phyloP scores from a whole-genome alignment of 2,797 vertebrate species.

The Onychomys arenicola region DNA sequence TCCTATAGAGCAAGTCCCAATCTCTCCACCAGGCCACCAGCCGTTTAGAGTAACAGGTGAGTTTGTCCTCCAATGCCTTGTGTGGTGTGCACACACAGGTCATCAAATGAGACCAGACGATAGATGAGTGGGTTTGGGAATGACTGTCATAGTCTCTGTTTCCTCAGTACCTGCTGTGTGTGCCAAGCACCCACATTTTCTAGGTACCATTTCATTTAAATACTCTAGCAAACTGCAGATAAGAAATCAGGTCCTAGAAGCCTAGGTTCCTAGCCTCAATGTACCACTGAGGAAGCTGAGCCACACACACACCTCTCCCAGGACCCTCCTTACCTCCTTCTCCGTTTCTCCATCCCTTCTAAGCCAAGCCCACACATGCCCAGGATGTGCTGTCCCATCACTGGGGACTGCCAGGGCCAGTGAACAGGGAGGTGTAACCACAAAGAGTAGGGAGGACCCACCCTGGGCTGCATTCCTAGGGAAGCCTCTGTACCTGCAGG shows the following conservation, averaged over 20 bases:
- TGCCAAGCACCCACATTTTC: not conserved
- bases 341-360: not conserved
- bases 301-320: too few species aligned
- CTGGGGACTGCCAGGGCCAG: not conserved
- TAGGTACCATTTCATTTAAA: not conserved
- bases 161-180: not conserved
- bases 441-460: not conserved
- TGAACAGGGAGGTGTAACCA: not conserved
- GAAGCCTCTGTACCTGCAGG: not conserved
- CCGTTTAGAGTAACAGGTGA: not conserved
- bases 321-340: not conserved
- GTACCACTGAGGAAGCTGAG: not conserved
- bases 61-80: not conserved
- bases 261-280: not conserved
- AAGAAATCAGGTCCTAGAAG: not conserved
- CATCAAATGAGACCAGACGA: not conserved
- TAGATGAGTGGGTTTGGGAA: too few species aligned
- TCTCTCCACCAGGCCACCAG: fast-evolving
- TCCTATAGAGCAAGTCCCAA: not conserved
- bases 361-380: not conserved
- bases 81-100: fast-evolving
- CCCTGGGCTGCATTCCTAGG: not conserved
- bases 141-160: not conserved
- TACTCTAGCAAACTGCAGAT: not conserved
- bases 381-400: fast-evolving